Base-by-base conservation (phyloP, 2,113 vertebrate genomes). In the Apodemus sylvaticus region DNA sequence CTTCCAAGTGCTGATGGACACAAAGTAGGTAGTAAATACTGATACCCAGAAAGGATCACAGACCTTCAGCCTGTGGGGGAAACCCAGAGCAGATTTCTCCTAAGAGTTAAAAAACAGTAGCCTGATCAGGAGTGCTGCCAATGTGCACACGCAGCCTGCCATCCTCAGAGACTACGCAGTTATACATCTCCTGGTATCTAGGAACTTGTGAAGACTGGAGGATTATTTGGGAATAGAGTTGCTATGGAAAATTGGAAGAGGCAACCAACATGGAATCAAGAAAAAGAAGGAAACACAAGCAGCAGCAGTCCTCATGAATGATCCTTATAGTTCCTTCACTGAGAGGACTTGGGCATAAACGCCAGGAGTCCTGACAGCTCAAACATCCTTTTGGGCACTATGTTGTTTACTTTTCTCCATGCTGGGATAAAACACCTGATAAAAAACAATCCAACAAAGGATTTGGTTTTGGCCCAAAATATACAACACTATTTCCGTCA, bases 51-150 rank as follows among this genome's bases (percentile, higher is more conserved):
- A 39, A 34, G 1, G 62, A n/a, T 79, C 60, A 48, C 19, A 53
- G 6, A 29, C 2, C 4, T 0, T 24, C 55, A 53, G 4, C 48
- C 78, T 74, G 1, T 12, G 68, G 16, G 20, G 31, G n/a, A 42
- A 82, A 55, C 48, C 7, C 45, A 60, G 48, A 81, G 45, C 1
- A 34, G 34, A 58, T 7, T 22, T 26, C 20, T 29, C 19, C 70
- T 45, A 0, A 14, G 34, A 70, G 42, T n/a, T 39, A 31, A 39
- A 0, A 0, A 20, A 34, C 19, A 6, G 6, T 68, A 68, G 13
- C 31, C 19, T 0, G 22, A 53, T 58, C 71, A 51, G 51, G 26
- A 71, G 66, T 4, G 14, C 48, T 10, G 19, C 53, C 66, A 13
- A 3, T 12, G 17, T 31, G 0, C 48, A 51, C 19, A 29, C 39